phyloP scores from a whole-genome alignment of 37 sponge, comb jelly and placozoan genomes.

The Agelas oroides region DNA sequence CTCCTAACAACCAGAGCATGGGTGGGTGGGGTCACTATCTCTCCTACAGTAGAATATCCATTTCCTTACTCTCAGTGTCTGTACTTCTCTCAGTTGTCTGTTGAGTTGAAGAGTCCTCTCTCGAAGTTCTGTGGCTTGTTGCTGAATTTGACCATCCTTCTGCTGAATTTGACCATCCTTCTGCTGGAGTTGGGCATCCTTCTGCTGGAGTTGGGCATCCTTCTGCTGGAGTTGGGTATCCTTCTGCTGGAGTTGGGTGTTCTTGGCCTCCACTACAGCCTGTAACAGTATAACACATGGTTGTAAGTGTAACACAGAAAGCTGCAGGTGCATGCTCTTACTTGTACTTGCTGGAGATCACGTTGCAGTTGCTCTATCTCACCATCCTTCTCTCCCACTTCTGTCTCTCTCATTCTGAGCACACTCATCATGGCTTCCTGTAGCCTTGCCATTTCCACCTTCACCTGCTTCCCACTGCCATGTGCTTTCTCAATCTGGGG shows the following conservation, averaged over 20 bases:
- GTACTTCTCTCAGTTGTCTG: no score
- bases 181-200: slow-evolving; percentile 11
- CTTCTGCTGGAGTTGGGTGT: no score
- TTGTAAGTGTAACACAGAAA: neutral
- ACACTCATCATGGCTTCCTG: neutral
- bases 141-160: no score
- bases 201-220: no score
- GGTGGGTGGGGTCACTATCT: neutral
- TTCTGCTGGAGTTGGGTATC: no score
- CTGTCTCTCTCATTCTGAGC: neutral
- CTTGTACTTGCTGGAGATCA: neutral
- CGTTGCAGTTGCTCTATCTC: neutral
- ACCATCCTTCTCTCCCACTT: neutral
- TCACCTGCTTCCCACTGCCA: neutral
- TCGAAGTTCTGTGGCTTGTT: no score
- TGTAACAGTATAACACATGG: neutral
- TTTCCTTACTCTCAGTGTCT: no score
- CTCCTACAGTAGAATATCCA: neutral
- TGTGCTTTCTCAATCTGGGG: slow-evolving; percentile 27
- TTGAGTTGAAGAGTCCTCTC: no score
- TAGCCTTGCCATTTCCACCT: neutral
- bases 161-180: neutral
- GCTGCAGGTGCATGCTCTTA: neutral
- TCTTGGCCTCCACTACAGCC: neutral
- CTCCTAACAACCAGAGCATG: no score